A percentile compares a stretch with the other conserved stretches of the same genome.
Evolutionary conservation across 2,888 invertebrate species (phyloP).

Genomic region (Rhabditoides inermis): DNA sequence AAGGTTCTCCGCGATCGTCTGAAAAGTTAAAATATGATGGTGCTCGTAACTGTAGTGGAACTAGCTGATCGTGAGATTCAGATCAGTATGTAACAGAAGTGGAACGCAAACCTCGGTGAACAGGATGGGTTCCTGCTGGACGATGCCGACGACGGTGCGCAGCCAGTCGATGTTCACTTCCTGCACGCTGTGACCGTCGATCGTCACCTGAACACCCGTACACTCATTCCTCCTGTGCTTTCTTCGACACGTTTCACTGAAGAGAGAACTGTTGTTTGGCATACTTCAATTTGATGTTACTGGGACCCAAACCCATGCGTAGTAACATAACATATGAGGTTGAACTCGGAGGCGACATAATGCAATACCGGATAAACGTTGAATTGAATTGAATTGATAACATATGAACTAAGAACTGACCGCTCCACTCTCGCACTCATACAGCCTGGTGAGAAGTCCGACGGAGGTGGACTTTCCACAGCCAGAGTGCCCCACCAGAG

Average conservation of each 20-base stretch:
- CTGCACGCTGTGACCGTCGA: constrained; percentile 19
- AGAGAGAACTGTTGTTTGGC: too few relatives aligned
- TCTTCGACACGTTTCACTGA: too few relatives aligned
- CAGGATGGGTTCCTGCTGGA: constrained; percentile 27
- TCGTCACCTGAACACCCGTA: constrained; percentile 9
- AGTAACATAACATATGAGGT: too few relatives aligned
- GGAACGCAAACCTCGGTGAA: constrained; percentile 10
- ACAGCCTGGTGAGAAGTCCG: constrained; percentile 64
- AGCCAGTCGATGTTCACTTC: constrained; percentile 19
- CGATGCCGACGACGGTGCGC: constrained; percentile 21
- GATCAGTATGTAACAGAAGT: neutral
- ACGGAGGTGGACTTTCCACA: constrained; percentile 67
- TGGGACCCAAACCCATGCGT: neutral
- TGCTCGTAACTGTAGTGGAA: neutral
- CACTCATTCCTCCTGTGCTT: too few relatives aligned
- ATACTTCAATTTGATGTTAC: too few relatives aligned
- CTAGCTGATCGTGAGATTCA: neutral
- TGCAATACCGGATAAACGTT: too few relatives aligned
- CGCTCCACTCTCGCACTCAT: constrained; percentile 66
- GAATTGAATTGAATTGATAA: too few relatives aligned
- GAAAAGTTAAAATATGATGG: neutral
- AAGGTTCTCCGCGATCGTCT: constrained; percentile 20
- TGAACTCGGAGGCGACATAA: too few relatives aligned
- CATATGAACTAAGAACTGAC: constrained; percentile 44
- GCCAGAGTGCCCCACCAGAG: constrained; percentile 63